Evolutionary conservation across 64 coral and sea anemone genomes (phyloP).

Genomic region (Actinia tenebrosa): DNA sequence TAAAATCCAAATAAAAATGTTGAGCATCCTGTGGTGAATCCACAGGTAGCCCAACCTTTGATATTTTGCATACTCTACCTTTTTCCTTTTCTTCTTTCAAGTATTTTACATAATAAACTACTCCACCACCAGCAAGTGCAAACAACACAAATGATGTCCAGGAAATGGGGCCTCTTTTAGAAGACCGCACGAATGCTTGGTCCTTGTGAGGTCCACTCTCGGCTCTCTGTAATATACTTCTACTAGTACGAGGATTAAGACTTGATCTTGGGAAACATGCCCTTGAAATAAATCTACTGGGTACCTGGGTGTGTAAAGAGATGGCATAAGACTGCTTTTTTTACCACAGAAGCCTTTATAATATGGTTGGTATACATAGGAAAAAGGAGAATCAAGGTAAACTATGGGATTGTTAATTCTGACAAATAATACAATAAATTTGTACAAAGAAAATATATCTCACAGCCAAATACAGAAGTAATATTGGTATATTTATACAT

Average conservation of each 20-base stretch:
- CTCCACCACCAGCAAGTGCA: constrained; percentile 59
- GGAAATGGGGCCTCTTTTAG: constrained; percentile 68
- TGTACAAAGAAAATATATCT: no score
- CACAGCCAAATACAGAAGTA: not conserved
- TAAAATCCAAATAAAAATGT: not conserved
- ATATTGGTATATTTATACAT: not conserved
- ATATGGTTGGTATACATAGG: no score
- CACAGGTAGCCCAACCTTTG: not conserved
- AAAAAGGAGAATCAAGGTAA: no score
- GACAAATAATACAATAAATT: no score
- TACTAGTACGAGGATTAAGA: not conserved
- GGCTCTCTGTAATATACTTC: constrained; percentile 9
- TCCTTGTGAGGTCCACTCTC: constrained; percentile 29
- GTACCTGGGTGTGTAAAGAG: not conserved
- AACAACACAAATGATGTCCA: constrained; percentile 70
- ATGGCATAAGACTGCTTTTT: no score
- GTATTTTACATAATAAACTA: constrained; percentile 70
- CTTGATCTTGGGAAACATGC: constrained; percentile 6
- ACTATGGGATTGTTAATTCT: no score
- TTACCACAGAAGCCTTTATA: no score
- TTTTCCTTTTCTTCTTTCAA: constrained; percentile 78
- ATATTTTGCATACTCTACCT: constrained; percentile 24
- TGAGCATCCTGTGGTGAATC: not conserved
- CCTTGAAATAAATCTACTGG: not conserved
- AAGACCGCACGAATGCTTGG: constrained; percentile 52